These are phyloP conservation scores for Hemistola chrysoprasaria DNA, from an alignment of 2,888 invertebrate genomes.

Conservation along the genomic window DNA sequence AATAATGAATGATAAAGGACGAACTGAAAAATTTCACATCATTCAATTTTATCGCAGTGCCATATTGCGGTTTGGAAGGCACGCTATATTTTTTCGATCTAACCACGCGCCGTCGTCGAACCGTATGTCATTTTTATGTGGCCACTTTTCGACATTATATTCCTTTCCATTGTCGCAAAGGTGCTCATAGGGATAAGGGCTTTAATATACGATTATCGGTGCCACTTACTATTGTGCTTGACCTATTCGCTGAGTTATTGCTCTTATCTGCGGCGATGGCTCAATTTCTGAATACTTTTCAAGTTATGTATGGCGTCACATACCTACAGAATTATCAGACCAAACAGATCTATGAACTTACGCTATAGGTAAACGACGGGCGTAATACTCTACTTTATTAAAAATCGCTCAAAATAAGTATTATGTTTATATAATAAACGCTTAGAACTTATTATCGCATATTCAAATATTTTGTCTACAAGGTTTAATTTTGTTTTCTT, in stretches of 20 bases:
- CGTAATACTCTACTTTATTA: too few species aligned
- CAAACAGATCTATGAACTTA: too few species aligned
- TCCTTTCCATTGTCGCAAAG: slow-evolving; percentile 78
- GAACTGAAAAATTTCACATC: slow-evolving; percentile 23
- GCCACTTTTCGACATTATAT: slow-evolving; percentile 80
- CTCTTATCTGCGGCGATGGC: slow-evolving; percentile 65
- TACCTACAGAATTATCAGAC: too few species aligned
- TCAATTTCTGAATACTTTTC: slow-evolving; percentile 57
- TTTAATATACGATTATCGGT: slow-evolving; percentile 82
- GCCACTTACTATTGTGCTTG: slow-evolving; percentile 79
- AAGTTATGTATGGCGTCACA: slow-evolving; percentile 21
- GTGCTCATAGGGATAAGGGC: slow-evolving; percentile 79
- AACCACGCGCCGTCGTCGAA: slow-evolving; percentile 49
- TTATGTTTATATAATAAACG: too few species aligned
- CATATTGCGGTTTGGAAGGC: slow-evolving; percentile 27
- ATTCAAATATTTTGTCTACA: too few species aligned
- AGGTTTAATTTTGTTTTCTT: too few species aligned
- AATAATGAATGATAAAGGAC: slow-evolving; percentile 9
- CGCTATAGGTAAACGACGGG: too few species aligned
- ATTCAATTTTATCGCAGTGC: slow-evolving; percentile 32
- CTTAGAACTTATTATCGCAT: too few species aligned
- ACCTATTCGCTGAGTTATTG: slow-evolving; percentile 77
- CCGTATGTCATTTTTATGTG: slow-evolving; percentile 81
- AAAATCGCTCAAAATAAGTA: too few species aligned
- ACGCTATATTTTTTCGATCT: slow-evolving; percentile 49